Conservation (phyloP, 2,113 vertebrate genomes). For the Hipposideros armiger region DNA sequence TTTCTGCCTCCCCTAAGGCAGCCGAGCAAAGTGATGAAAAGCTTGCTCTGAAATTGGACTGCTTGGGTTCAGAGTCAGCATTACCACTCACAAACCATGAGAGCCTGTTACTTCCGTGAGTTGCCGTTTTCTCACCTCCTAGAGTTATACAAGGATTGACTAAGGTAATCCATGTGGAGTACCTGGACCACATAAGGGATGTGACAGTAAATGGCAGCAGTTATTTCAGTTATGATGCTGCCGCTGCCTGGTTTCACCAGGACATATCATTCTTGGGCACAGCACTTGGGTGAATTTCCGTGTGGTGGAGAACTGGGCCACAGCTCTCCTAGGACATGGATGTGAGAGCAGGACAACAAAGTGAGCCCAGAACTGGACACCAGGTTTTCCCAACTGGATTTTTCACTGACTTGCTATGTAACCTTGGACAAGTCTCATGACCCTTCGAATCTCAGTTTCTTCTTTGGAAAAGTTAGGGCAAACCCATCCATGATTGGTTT, state of each 20-base stretch:
- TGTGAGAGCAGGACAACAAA: neutral
- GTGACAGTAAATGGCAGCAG: neutral
- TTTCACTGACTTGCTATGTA: neutral
- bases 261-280: rapidly evolving
- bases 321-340: neutral
- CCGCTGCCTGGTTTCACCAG: neutral
- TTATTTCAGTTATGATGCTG: rapidly evolving
- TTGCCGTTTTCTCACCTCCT: neutral
- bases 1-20: neutral
- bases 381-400: neutral
- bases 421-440: neutral
- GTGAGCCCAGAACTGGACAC: neutral
- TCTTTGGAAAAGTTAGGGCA: neutral
- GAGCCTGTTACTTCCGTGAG: neutral
- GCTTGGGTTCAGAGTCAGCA: neutral
- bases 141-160: neutral
- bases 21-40: neutral
- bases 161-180: rapidly evolving
- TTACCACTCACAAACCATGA: neutral
- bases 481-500: neutral
- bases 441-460: neutral
- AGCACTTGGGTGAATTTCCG: neutral
- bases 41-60: neutral
- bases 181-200: rapidly evolving
- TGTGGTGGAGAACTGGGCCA: neutral